Conservation (phyloP, 2,797 vertebrate genomes). For the Diceros bicornis region DNA sequence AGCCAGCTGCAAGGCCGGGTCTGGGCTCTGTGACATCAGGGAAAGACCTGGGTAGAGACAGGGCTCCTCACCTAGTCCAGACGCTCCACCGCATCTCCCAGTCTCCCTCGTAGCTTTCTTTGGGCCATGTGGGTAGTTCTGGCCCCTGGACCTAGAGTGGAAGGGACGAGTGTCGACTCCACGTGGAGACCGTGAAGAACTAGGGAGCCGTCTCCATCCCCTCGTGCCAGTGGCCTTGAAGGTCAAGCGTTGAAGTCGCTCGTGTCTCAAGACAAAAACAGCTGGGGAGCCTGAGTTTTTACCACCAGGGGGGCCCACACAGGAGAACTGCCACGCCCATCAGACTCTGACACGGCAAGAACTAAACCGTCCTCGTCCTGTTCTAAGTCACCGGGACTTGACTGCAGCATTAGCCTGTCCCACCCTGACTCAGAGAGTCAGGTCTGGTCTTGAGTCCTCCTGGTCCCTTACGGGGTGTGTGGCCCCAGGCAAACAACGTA, state of each 20-base stretch:
- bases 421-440: background rate
- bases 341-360: background rate
- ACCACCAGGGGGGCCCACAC: accelerated
- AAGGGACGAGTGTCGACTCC: accelerated
- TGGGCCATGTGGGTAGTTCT: background rate
- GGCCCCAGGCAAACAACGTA: accelerated
- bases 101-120: background rate
- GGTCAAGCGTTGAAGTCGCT: background rate
- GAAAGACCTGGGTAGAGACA: background rate
- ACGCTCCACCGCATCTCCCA: accelerated
- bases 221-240: background rate
- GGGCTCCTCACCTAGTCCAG: background rate
- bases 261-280: background rate
- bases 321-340: background rate
- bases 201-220: accelerated
- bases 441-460: background rate
- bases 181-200: background rate
- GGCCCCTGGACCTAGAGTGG: background rate
- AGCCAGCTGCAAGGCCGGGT: background rate
- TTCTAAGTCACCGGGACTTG: background rate
- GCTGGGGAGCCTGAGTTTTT: accelerated
- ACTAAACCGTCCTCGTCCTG: background rate
- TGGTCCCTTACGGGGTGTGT: background rate
- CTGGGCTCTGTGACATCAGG: background rate
- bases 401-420: background rate